phyloP scores from a whole-genome alignment of 2,797 vertebrate genomes.

The Ctenopoma kingsleyae region DNA sequence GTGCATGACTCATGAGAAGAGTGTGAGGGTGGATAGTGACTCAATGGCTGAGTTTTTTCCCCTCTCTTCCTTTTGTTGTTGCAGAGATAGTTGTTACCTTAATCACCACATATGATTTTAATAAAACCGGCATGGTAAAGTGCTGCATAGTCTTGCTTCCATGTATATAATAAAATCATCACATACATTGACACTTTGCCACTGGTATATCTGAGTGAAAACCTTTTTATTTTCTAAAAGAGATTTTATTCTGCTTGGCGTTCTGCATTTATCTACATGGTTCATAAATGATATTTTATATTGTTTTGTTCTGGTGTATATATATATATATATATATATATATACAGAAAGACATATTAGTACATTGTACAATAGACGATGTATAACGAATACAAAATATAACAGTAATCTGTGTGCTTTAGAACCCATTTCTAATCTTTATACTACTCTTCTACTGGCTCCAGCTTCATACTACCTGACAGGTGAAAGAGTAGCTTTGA shows the following conservation, averaged over 20 bases:
- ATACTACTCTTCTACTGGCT: background rate
- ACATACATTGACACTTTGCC: slow-evolving; percentile 21
- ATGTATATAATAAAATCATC: background rate
- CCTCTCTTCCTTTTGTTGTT: slow-evolving; percentile 39
- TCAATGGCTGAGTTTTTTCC: slow-evolving; percentile 42
- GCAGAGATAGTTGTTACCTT: slow-evolving; percentile 28
- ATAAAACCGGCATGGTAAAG: slow-evolving; percentile 35
- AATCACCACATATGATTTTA: slow-evolving; percentile 46
- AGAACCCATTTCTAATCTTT: background rate
- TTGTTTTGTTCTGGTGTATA: no score
- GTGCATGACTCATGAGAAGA: slow-evolving; percentile 60
- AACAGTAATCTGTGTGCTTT: background rate
- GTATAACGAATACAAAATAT: no score
- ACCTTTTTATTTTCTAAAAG: no score
- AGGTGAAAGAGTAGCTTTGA: background rate
- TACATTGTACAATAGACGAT: no score
- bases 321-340: no score
- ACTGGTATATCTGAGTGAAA: slow-evolving; percentile 33
- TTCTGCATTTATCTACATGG: no score
- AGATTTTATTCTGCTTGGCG: no score
- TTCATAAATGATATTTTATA: no score
- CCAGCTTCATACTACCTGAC: background rate
- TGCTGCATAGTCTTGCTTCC: background rate
- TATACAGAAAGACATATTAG: no score
- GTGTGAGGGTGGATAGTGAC: slow-evolving; percentile 62